Percentiles rank a stretch among this genome's conserved stretches.
phyloP scores from a whole-genome alignment of 1,140 invertebrate genomes.

The Anastrepha obliqua region DNA sequence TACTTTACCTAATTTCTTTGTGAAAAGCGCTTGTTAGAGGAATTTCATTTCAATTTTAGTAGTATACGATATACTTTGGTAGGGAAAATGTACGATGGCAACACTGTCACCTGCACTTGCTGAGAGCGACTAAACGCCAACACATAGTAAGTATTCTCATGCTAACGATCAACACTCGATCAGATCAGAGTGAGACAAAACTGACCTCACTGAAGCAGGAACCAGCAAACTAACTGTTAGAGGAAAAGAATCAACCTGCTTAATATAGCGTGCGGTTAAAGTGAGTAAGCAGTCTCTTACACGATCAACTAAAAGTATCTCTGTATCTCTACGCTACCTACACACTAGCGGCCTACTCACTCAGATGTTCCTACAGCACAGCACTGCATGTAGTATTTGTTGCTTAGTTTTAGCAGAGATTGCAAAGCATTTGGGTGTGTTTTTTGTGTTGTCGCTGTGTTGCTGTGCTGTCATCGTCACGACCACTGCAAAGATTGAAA shows the following conservation, averaged over 20 bases:
- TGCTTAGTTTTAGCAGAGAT: constrained; percentile 56
- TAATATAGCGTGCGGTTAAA: neutral
- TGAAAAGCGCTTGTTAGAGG: no score
- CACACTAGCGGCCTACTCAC: neutral
- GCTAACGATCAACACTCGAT: no score
- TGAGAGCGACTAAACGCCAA: neutral
- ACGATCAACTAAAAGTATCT: neutral
- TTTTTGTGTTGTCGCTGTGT: constrained; percentile 55
- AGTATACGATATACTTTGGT: no score
- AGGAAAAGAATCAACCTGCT: neutral
- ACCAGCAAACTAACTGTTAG: neutral
- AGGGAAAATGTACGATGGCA: no score
- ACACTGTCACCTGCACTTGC: no score
- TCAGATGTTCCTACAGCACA: neutral
- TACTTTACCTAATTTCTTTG: no score
- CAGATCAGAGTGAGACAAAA: constrained; percentile 20
- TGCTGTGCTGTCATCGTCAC: neutral
- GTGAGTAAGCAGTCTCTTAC: neutral
- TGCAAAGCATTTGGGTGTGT: constrained; percentile 72
- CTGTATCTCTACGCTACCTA: neutral
- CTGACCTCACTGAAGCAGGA: neutral
- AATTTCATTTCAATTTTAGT: no score
- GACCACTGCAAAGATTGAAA: constrained; percentile 42
- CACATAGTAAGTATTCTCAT: no score
- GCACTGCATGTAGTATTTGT: neutral